Base-by-base conservation (phyloP, 2,113 vertebrate genomes). In the Brachirus orientalis region DNA sequence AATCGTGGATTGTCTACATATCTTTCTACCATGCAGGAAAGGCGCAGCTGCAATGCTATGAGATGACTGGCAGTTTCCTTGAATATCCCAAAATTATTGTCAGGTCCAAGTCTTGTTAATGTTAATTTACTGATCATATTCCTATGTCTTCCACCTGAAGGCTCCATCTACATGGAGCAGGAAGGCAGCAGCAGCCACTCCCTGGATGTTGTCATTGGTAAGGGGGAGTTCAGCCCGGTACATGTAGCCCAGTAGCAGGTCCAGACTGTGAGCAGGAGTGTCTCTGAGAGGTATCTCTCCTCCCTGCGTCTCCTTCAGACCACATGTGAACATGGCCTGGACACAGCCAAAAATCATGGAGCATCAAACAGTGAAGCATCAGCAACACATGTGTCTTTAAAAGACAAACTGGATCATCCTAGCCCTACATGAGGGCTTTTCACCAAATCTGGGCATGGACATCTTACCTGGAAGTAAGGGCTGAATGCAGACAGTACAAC, bases 131-230 rank as follows among this genome's bases (percentile, higher is more conserved):
- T 28, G 28, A 28, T 47, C 19, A 47, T 35, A 28, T 4, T 28
- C 28, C 28, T 28, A 6, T 28, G 28, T 28, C 10, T 20, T 69
- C 37, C 77, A 86, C 10, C 6, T 75, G 59, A 94, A 97, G 16
- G 96, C 92, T 2, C 94, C 94, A 14, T 98, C 96, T 86, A 98
- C 91, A 80, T 98, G 95, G 88, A 96, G 92, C 79, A 98, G 93
- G 64, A 94, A 97, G 0, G 96, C 95, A 0, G 94, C 89, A 4
- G 92, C 85, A 0, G 96, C 95, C 9, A 96, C 94, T 0, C 70
- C 87, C 90, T 98, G 96, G 53, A 97, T 95, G 0, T 95, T 98
- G 77, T 78, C 77, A 3, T 89, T 81, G 13, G 79, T 91, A 71
- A 98, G 88, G 36, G 45, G 86, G 65, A 98, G 81, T 1, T 94